These are phyloP conservation scores for Metellina segmentata DNA, from an alignment of 2,888 invertebrate species.

Conservation along the genomic window DNA sequence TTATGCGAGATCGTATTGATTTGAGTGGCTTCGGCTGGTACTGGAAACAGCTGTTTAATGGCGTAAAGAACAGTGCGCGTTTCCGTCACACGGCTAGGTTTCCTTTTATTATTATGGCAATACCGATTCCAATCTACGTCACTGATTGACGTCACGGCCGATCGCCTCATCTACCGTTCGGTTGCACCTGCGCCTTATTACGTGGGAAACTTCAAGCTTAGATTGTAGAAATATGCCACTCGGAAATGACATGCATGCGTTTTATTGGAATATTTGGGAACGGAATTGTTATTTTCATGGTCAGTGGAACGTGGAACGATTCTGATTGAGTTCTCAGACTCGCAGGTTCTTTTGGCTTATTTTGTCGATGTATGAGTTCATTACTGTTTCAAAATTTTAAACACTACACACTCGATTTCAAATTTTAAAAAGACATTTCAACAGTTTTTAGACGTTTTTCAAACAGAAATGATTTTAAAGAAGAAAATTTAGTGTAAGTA, in stretches of 20 bases:
- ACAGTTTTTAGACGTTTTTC: not conserved
- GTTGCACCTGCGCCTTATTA: slow-evolving; percentile 37
- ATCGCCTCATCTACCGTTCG: slow-evolving; percentile 27
- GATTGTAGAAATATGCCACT: not conserved
- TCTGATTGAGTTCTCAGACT: too few relatives aligned
- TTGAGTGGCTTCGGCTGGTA: not conserved
- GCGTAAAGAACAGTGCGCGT: not conserved
- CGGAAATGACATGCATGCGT: not conserved
- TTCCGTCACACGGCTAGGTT: slow-evolving; percentile 11
- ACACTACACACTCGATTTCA: too few relatives aligned
- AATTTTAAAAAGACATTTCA: too few relatives aligned
- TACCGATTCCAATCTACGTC: slow-evolving; percentile 43
- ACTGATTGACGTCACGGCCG: slow-evolving; percentile 43
- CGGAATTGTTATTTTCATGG: not conserved
- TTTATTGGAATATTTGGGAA: not conserved
- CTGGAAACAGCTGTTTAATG: slow-evolving; percentile 36
- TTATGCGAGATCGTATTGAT: not conserved
- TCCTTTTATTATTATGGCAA: slow-evolving; percentile 43
- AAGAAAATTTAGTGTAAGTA: not conserved
- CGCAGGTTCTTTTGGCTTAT: too few relatives aligned
- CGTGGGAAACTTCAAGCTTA: slow-evolving; percentile 25
- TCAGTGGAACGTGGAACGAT: not conserved
- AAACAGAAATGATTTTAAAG: not conserved
- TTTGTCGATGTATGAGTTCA: too few relatives aligned
- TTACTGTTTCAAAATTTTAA: too few relatives aligned